phyloP scores from a whole-genome alignment of 2,113 vertebrate species.

The Jaculus jaculus region DNA sequence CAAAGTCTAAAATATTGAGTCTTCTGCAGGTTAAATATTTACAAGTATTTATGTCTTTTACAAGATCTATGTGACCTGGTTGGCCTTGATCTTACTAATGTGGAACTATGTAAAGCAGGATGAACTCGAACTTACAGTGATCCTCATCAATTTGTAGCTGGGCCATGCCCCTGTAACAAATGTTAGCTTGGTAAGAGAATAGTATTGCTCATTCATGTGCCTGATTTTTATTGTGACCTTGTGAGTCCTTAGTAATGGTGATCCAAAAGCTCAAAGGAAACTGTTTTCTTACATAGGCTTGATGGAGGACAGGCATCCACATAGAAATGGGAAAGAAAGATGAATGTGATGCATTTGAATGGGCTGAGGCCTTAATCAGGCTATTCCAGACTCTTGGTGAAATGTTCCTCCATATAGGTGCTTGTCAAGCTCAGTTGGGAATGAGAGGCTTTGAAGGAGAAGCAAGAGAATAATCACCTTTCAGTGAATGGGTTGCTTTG shows the following conservation, averaged over 20 bases:
- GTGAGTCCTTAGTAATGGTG: neutral
- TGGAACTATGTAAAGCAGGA: no score
- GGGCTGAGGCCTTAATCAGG: no score
- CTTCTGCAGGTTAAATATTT: neutral
- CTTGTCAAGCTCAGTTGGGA: no score
- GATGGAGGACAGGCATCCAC: accelerated
- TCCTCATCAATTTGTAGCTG: neutral
- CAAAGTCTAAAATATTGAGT: neutral
- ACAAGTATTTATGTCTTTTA: neutral
- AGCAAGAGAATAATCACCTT: neutral
- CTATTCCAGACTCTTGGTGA: neutral
- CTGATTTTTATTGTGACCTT: neutral
- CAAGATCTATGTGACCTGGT: neutral
- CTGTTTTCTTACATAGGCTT: neutral
- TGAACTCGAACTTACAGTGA: neutral
- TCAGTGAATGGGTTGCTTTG: neutral
- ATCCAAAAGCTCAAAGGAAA: no score
- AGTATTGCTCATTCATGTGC: neutral
- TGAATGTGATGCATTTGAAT: no score
- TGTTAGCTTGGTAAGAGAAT: neutral
- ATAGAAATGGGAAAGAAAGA: no score
- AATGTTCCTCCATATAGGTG: neutral
- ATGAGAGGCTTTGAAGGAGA: neutral
- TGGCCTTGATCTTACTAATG: no score
- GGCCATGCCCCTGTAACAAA: neutral